A percentile compares a stretch with the other conserved stretches of the same genome.
These are phyloP conservation scores for Tetheella fluctuosa DNA, from an alignment of 2,888 invertebrate species.

Conservation along the genomic window DNA sequence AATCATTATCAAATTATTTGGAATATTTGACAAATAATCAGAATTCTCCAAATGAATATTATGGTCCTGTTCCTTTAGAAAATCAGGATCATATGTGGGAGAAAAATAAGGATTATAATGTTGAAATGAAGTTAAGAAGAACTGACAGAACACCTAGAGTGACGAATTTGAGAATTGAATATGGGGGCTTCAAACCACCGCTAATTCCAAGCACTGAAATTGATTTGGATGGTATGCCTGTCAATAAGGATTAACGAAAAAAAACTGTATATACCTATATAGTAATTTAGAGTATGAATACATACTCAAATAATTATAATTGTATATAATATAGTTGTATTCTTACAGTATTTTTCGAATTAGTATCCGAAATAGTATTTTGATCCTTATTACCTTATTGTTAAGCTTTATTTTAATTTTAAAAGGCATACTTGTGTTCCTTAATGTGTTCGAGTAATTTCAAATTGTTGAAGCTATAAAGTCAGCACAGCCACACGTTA, in stretches of 20 bases:
- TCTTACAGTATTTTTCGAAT: conserved; percentile 29
- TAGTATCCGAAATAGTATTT: conserved; percentile 35
- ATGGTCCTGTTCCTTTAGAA: conserved; percentile 81
- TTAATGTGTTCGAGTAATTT: too few species aligned
- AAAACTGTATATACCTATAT: not conserved
- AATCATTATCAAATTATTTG: conserved; percentile 43
- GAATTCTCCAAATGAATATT: conserved; percentile 56
- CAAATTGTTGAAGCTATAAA: too few species aligned
- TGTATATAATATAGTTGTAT: conserved; percentile 1
- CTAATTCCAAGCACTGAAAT: conserved; percentile 91
- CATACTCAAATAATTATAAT: not conserved
- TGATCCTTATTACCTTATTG: not conserved
- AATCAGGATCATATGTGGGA: conserved; percentile 54
- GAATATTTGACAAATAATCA: conserved; percentile 47
- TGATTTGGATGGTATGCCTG: conserved; percentile 88
- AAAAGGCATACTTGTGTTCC: not conserved
- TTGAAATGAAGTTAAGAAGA: conserved; percentile 78
- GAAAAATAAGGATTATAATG: conserved; percentile 54
- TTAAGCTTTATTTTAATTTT: not conserved
- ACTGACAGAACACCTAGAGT: conserved; percentile 82
- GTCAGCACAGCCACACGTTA: too few species aligned
- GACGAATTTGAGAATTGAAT: conserved; percentile 87
- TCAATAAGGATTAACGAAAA: conserved; percentile 61
- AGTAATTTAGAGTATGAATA: not conserved
- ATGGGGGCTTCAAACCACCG: conserved; percentile 92